phyloP scores from a whole-genome alignment of 2,113 vertebrate species.

The Symphodus melops region DNA sequence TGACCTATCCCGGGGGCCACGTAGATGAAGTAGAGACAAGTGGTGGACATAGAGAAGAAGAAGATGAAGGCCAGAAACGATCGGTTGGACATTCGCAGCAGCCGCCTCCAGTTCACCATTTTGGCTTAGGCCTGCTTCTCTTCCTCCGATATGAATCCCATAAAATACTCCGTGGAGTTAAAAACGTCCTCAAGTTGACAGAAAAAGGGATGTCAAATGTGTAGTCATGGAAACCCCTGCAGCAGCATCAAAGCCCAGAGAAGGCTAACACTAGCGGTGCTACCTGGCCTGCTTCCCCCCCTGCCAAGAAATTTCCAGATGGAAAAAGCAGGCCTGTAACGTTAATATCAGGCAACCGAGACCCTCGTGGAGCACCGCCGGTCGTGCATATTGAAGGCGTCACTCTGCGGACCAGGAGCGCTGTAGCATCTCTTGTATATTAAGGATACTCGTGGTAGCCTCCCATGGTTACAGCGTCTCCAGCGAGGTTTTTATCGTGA shows the following conservation, averaged over 20 bases:
- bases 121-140: constrained; percentile 71
- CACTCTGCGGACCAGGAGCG: constrained; percentile 1
- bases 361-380: constrained; percentile 40
- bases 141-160: constrained; percentile 74
- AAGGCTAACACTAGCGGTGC: constrained; percentile 51
- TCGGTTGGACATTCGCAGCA: constrained; percentile 92
- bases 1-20: constrained; percentile 95
- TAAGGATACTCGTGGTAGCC: constrained; percentile 37
- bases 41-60: constrained; percentile 95
- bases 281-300: constrained; percentile 61
- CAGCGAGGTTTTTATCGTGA: constrained; percentile 45
- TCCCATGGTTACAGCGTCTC: constrained; percentile 54
- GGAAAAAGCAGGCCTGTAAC: constrained; percentile 62
- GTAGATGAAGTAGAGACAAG: constrained; percentile 97
- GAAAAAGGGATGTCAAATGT: constrained; percentile 1
- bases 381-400: constrained; percentile 54
- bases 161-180: constrained; percentile 64
- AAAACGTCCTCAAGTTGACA: constrained; percentile 50
- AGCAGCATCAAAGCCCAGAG: constrained; percentile 53
- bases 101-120: constrained; percentile 89
- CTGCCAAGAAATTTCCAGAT: constrained; percentile 76
- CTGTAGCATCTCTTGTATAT: neutral
- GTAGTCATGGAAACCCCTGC: constrained; percentile 58
- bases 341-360: constrained; percentile 53
- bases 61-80: constrained; percentile 95